Base-by-base conservation (phyloP, 1,140 invertebrate species). In the Drosophila chauvacae region DNA sequence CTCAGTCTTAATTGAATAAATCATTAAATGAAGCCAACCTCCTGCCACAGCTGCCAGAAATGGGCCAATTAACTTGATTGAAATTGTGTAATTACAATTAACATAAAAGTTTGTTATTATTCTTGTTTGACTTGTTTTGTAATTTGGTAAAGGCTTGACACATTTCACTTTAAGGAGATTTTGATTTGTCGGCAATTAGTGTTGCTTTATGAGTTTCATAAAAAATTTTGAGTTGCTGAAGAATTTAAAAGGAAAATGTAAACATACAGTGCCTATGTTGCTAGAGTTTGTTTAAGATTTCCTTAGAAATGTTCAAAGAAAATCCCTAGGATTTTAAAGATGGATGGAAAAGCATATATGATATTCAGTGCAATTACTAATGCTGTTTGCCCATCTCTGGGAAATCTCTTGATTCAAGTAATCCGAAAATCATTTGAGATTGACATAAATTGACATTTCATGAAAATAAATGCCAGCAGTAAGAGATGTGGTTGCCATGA, bases 51-150 rank as follows among this genome's bases (percentile, higher is more conserved):
- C 39, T 56, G 56, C 55, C 13, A 47, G 51, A 74, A 85, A 76
- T 70, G 66, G 41, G 44, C 47, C 77, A 81, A 85, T 85, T 85
- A 85, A 85, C 50, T 77, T 85, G 74, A 85, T 81, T 81, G 81
- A 81, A 85, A 78, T 78, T 70, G 60, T 70, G 60, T 78, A 68
- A 77, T 73, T 56, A 66, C 68, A 85, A 74, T 85, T 81, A 74
- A 26, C 61, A 81, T 81, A 63, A 74, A 83, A 76, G 37, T 65
- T 79, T 65, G 42, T 42, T 61, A 69, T 66, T 61, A n/a, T 37
- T 55, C 50, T 50, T 63, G 51, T 71, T 68, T 57, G 30, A 48
- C 45, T 73, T 50, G 70, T 58, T 57, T 64, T 48, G 7, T 53
- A 66, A 66, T 68, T 70, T 23, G 14, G 39, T 6, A 42, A 64